phyloP scores from a whole-genome alignment of 2,888 invertebrate genomes.

The Biston stratarius region DNA sequence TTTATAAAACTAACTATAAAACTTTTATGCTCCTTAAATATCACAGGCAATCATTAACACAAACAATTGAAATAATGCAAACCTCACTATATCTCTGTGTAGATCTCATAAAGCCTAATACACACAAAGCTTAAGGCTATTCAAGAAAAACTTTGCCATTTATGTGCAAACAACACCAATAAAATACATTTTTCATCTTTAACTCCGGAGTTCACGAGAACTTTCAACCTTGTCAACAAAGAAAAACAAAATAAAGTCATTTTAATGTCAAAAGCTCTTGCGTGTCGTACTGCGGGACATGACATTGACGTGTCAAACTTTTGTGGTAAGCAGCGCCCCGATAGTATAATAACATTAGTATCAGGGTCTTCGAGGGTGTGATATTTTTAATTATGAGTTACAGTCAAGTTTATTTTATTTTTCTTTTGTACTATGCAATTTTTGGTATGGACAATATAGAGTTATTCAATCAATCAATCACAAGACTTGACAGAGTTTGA shows the following conservation, averaged over 20 bases:
- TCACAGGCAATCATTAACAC: too few relatives aligned
- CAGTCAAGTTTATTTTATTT: neutral
- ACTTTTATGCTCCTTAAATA: neutral
- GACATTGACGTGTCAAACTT: slow-evolving; percentile 34
- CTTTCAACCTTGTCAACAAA: slow-evolving; percentile 34
- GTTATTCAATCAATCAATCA: neutral
- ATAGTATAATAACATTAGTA: neutral
- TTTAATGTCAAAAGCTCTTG: slow-evolving; percentile 33
- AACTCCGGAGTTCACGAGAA: slow-evolving; percentile 29
- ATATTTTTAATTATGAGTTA: neutral
- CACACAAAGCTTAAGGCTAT: slow-evolving; percentile 20
- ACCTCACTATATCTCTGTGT: slow-evolving; percentile 12
- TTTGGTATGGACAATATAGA: too few relatives aligned
- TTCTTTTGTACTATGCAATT: neutral
- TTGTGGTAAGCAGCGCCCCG: slow-evolving; percentile 20
- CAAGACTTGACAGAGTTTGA: too few relatives aligned
- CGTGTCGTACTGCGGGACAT: slow-evolving; percentile 27
- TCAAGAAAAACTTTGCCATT: slow-evolving; percentile 28
- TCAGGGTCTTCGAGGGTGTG: slow-evolving; percentile 8
- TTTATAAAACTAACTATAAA: neutral
- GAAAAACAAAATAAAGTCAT: slow-evolving; percentile 37
- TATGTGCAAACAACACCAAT: slow-evolving; percentile 25
- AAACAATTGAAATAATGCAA: slow-evolving; percentile 13
- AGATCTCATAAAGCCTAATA: slow-evolving; percentile 22
- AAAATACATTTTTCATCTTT: slow-evolving; percentile 33